Evolutionary conservation across 2,888 invertebrate genomes (phyloP).

Genomic region (Cataglyphis livida): DNA sequence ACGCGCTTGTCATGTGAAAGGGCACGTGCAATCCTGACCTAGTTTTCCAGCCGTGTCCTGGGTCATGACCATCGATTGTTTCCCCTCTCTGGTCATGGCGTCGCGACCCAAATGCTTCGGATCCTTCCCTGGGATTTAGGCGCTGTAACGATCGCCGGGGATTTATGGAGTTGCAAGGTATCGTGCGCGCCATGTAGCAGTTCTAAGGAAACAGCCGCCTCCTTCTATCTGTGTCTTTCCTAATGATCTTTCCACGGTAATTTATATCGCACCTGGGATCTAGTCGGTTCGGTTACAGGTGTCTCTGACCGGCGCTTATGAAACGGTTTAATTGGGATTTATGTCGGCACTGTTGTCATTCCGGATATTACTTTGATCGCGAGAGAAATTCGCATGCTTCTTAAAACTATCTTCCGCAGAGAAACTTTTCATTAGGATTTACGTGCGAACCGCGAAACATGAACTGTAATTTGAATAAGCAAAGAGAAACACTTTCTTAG

Average conservation of each 20-base stretch:
- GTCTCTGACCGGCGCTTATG: slow-evolving; percentile 26
- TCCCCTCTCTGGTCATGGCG: slow-evolving; percentile 69
- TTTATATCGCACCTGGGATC: slow-evolving; percentile 37
- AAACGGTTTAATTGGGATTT: slow-evolving; percentile 43
- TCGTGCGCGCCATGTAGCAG: slow-evolving; percentile 26
- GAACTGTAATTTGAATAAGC: neutral
- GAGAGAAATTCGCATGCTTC: neutral
- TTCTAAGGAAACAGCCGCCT: neutral
- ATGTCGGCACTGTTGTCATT: slow-evolving; percentile 17
- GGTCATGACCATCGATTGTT: slow-evolving; percentile 77
- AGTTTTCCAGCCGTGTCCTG: slow-evolving; percentile 72
- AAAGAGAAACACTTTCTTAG: neutral
- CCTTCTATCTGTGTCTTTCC: neutral
- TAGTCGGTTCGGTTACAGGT: slow-evolving; percentile 25
- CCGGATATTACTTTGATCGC: slow-evolving; percentile 32
- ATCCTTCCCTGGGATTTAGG: slow-evolving; percentile 57
- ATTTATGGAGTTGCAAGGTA: slow-evolving; percentile 49
- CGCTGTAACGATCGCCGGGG: slow-evolving; percentile 44
- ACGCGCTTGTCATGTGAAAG: slow-evolving; percentile 64
- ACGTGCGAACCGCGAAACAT: neutral
- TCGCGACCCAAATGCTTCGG: slow-evolving; percentile 69
- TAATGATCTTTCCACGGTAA: neutral
- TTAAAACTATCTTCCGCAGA: neutral
- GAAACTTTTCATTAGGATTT: slow-evolving; percentile 18
- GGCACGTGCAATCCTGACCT: slow-evolving; percentile 72